Percentiles rank a stretch among this genome's conserved stretches.
Conservation (phyloP, 1,140 invertebrate species). For the Drosophila ananassae region DNA sequence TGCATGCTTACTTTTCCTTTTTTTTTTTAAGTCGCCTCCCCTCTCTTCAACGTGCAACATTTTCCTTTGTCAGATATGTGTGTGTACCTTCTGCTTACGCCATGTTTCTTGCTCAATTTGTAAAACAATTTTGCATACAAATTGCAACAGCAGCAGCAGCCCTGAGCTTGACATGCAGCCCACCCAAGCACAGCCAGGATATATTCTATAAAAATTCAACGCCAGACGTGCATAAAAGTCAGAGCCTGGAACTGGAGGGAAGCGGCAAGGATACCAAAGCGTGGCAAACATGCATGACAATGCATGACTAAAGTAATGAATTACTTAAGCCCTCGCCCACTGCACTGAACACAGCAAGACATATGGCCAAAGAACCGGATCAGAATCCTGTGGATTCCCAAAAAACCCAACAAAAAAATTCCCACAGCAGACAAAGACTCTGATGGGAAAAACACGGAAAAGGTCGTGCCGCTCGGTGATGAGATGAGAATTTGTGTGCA, state of each 20-base stretch:
- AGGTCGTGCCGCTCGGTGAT: slow-evolving; percentile 65
- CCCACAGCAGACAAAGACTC: slow-evolving; percentile 3
- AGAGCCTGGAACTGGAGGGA: slow-evolving; percentile 20
- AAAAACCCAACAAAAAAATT: slow-evolving; percentile 14
- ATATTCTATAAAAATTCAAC: slow-evolving; percentile 74
- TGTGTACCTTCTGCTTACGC: slow-evolving; percentile 69
- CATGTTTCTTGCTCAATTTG: slow-evolving; percentile 81
- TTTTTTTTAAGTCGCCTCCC: not conserved
- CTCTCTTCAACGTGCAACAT: slow-evolving; percentile 1
- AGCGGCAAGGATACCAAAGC: slow-evolving; percentile 27
- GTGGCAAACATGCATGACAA: slow-evolving; percentile 79
- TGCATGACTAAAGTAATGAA: slow-evolving; percentile 82
- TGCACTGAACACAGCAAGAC: slow-evolving; percentile 32
- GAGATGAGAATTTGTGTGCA: slow-evolving; percentile 66
- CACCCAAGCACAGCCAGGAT: slow-evolving; percentile 42
- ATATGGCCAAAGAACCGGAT: slow-evolving; percentile 29
- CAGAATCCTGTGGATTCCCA: slow-evolving; percentile 21
- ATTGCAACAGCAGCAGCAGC: slow-evolving; percentile 75
- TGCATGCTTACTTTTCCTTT: slow-evolving; percentile 17
- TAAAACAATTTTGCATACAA: slow-evolving; percentile 83
- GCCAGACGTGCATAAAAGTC: slow-evolving; percentile 42
- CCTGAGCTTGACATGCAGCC: slow-evolving; percentile 66
- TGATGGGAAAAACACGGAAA: slow-evolving; percentile 52
- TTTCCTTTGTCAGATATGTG: slow-evolving; percentile 32
- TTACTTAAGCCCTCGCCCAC: slow-evolving; percentile 70